Conservation (phyloP, 2,888 invertebrate species). For the Lordiphosa fenestrarum region DNA sequence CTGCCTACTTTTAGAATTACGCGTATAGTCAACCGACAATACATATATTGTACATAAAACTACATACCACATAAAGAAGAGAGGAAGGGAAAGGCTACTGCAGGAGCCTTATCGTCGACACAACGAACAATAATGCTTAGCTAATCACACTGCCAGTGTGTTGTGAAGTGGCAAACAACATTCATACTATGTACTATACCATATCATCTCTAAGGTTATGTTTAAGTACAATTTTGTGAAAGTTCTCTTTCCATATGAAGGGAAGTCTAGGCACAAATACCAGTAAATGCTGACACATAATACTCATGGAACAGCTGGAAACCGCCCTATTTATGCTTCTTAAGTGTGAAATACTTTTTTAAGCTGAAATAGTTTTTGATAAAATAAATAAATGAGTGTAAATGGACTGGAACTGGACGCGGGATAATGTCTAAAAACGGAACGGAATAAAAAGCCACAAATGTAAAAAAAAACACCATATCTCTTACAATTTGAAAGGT, state of each 20-base stretch:
- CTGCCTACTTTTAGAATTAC: slow-evolving; percentile 36
- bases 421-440: too few relatives aligned
- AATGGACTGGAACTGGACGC: background rate
- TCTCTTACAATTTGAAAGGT: too few relatives aligned
- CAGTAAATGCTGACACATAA: slow-evolving; percentile 76
- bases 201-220: slow-evolving; percentile 59
- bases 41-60: slow-evolving; percentile 30
- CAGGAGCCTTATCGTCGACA: slow-evolving; percentile 51
- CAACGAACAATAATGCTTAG: slow-evolving; percentile 75
- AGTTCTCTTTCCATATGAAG: background rate
- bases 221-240: slow-evolving; percentile 49
- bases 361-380: slow-evolving; percentile 28
- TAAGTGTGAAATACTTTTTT: slow-evolving; percentile 10
- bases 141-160: slow-evolving; percentile 79
- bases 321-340: slow-evolving; percentile 38
- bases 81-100: slow-evolving; percentile 30
- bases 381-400: slow-evolving; percentile 22
- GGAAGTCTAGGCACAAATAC: slow-evolving; percentile 47
- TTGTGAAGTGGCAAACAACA: slow-evolving; percentile 32
- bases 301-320: slow-evolving; percentile 70
- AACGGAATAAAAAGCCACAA: too few relatives aligned
- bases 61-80: slow-evolving; percentile 1
- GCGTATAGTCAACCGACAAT: slow-evolving; percentile 11
- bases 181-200: slow-evolving; percentile 52
- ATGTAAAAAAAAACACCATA: too few relatives aligned